phyloP scores from a whole-genome alignment of 2,113 vertebrate genomes.

The Lonchura striata region DNA sequence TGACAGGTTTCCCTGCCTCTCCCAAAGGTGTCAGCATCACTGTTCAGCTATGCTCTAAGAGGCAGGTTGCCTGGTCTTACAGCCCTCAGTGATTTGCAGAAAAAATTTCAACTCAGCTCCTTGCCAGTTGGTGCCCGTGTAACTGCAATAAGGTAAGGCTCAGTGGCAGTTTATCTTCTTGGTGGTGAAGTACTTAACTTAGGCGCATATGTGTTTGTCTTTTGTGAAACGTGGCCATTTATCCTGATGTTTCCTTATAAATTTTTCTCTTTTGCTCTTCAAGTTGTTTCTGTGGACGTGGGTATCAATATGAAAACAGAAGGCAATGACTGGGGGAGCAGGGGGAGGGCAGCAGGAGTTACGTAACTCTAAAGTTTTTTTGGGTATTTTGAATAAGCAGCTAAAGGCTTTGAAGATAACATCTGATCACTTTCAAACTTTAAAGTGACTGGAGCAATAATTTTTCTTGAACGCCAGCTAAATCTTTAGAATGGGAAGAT shows the following conservation, averaged over 20 bases:
- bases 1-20: constrained; percentile 71
- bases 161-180: constrained; percentile 65
- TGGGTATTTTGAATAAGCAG: constrained; percentile 41
- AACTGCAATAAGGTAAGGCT: constrained; percentile 75
- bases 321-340: neutral
- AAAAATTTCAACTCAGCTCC: constrained; percentile 66
- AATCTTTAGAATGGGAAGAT: constrained; percentile 63
- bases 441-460: constrained; percentile 34
- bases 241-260: neutral
- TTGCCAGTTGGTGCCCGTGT: constrained; percentile 65
- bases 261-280: neutral
- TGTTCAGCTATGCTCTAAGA: constrained; percentile 67
- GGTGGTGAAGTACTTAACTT: neutral
- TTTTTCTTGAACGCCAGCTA: constrained; percentile 30
- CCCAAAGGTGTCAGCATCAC: constrained; percentile 78
- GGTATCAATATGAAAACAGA: neutral
- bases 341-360: neutral
- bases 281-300: neutral
- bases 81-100: constrained; percentile 71
- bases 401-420: constrained; percentile 47
- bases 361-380: constrained; percentile 6
- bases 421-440: constrained; percentile 62
- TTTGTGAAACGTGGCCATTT: neutral
- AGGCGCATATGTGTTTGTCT: constrained; percentile 24
- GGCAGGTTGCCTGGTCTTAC: constrained; percentile 73